These are phyloP conservation scores for Oryctolagus cuniculus DNA, from an alignment of 2,113 vertebrate genomes.

Conservation along the genomic window mOryCun1.1 NC_091447.1:24226501-24227000, in stretches of 20 bases:
- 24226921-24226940: background rate
- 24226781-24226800: background rate
- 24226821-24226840: background rate
- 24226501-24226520: no score
- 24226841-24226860: background rate
- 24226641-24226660: no score
- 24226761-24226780: background rate
- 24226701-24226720: background rate
- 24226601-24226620: no score
- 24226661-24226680: no score
- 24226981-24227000: background rate
- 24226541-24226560: no score
- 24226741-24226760: background rate
- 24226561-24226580: no score
- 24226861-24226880: background rate
- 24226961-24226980: background rate
- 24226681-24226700: background rate
- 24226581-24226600: no score
- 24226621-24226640: no score
- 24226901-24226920: background rate
- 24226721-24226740: background rate
- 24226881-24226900: conserved; percentile 1
- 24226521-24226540: no score
- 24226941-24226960: background rate
- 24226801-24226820: background rate